These are phyloP conservation scores for Antheraea pernyi DNA, from an alignment of 1,140 invertebrate species.

Conservation along the genomic window DNA sequence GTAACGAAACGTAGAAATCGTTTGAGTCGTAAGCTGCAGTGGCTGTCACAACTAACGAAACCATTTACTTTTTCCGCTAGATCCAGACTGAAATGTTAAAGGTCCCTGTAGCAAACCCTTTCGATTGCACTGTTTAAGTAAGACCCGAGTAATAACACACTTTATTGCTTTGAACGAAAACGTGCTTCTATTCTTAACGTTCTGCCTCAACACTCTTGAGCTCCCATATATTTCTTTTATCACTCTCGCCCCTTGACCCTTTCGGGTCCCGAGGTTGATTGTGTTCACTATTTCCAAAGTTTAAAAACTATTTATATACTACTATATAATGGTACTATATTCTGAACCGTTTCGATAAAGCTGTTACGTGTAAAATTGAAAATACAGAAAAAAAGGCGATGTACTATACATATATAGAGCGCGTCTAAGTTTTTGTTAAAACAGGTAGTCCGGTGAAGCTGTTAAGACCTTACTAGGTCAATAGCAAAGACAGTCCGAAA, in stretches of 20 bases:
- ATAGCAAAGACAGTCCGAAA: too few species aligned
- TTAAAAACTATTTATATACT: neutral
- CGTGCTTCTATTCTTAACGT: constrained; percentile 22
- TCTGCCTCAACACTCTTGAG: constrained; percentile 9
- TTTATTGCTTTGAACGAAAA: constrained; percentile 29
- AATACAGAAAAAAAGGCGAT: too few species aligned
- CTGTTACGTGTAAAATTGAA: too few species aligned
- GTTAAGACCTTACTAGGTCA: too few species aligned
- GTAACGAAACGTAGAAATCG: neutral
- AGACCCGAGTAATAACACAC: constrained; percentile 20
- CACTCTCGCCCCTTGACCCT: constrained; percentile 26
- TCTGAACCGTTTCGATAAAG: too few species aligned
- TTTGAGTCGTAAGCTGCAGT: constrained; percentile 6
- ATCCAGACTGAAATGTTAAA: constrained; percentile 5
- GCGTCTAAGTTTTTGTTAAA: too few species aligned
- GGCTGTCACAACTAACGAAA: constrained; percentile 2
- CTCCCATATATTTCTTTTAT: constrained; percentile 30
- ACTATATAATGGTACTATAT: too few species aligned
- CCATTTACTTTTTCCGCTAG: neutral
- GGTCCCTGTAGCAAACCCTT: constrained; percentile 14
- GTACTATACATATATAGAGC: too few species aligned
- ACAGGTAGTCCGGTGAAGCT: too few species aligned
- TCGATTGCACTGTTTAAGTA: constrained; percentile 27
- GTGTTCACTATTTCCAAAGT: constrained; percentile 21
- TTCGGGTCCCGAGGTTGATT: constrained; percentile 16